phyloP scores from a whole-genome alignment of 1,140 invertebrate genomes.

The Bombyx mori region DNA sequence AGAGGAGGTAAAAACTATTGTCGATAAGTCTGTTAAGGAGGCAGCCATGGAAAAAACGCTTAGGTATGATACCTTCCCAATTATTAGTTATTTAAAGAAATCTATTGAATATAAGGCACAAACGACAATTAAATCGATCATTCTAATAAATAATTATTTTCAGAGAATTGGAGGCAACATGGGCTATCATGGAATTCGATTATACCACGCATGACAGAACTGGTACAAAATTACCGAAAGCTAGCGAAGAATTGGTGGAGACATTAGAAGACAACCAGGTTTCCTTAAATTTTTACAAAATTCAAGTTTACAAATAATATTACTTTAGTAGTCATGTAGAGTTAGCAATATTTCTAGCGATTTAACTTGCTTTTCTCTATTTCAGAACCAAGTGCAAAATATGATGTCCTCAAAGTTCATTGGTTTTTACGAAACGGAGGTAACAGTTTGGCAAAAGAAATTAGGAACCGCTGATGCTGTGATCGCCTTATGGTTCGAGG shows the following conservation, averaged over 20 bases:
- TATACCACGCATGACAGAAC: constrained; percentile 87
- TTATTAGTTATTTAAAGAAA: not conserved
- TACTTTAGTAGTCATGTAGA: not conserved
- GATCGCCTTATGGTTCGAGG: constrained; percentile 91
- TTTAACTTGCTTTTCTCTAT: constrained; percentile 1
- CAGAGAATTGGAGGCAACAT: constrained; percentile 86
- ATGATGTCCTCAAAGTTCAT: constrained; percentile 95
- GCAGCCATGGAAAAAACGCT: constrained; percentile 94
- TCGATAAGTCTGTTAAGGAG: constrained; percentile 96
- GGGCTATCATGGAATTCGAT: constrained; percentile 88
- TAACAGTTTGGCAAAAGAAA: constrained; percentile 91
- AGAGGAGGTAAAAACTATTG: constrained; percentile 95
- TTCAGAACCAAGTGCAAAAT: constrained; percentile 83
- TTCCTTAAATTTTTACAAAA: not conserved
- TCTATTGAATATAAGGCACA: not conserved
- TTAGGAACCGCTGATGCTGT: constrained; percentile 89
- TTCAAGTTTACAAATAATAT: not conserved
- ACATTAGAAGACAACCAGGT: constrained; percentile 97
- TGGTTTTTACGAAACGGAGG: constrained; percentile 87
- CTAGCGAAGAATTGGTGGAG: constrained; percentile 91
- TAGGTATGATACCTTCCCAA: constrained; percentile 28
- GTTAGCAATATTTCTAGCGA: not conserved
- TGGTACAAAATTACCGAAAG: constrained; percentile 81
- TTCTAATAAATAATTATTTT: constrained; percentile 10
- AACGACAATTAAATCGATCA: not conserved